Evolutionary conservation across 1,140 invertebrate genomes (phyloP).

Genomic region (Monomorium pharaonis): DNA sequence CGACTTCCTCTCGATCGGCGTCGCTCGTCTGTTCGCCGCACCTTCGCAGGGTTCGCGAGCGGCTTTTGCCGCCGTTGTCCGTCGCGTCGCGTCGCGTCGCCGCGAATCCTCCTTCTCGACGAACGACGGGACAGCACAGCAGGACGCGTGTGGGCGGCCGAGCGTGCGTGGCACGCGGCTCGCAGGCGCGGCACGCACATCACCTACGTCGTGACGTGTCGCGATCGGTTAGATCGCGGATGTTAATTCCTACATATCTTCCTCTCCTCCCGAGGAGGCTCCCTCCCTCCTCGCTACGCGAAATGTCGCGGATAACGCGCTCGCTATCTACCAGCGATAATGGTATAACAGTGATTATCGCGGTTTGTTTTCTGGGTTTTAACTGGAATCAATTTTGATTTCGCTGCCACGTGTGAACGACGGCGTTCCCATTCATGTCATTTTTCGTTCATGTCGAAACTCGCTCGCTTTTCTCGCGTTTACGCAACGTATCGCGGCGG

Average conservation of each 20-base stretch:
- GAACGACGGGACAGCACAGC: too few relatives aligned
- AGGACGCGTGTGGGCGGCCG: not conserved
- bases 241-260: too few relatives aligned
- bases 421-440: not conserved
- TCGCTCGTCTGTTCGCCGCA: not conserved
- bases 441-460: too few relatives aligned
- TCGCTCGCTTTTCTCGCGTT: not conserved
- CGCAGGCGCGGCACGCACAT: conserved; percentile 1
- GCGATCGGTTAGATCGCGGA: not conserved
- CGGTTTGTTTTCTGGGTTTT: not conserved
- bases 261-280: not conserved
- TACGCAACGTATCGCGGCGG: not conserved
- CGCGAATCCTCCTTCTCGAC: too few relatives aligned
- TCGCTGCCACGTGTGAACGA: not conserved
- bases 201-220: conserved; percentile 35
- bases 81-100: too few relatives aligned
- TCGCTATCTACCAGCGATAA: not conserved
- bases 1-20: not conserved
- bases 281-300: not conserved
- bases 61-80: too few relatives aligned
- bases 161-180: conserved; percentile 35
- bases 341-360: conserved; percentile 4
- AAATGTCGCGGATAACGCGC: not conserved
- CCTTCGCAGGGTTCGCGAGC: too few relatives aligned
- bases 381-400: not conserved